Base-by-base conservation (phyloP, 1,140 invertebrate genomes). In the Metaphire vulgaris region DNA sequence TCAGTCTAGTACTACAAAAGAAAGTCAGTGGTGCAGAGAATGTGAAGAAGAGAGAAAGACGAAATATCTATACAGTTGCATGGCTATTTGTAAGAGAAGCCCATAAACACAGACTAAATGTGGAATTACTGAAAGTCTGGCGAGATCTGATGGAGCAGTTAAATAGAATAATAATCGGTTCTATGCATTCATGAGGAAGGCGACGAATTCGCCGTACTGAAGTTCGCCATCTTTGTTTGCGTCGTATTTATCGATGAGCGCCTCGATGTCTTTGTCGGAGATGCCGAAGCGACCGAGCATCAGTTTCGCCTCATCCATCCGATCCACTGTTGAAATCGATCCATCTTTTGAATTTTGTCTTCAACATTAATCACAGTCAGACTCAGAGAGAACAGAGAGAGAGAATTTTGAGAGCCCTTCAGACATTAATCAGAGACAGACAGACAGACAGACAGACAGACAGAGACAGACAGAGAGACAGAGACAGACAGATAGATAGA, bases 191-290 rank as follows among this genome's bases (percentile, higher is more conserved):
- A 74, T 31, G 21, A 74, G 26, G 56, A 74, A 74, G 2, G 72
- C 16, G 34, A 74, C 56, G 72, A 74, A 74, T 41, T 74, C 72
- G n/a, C 31, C 29, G 72, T 74, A 74, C 56, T 74, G 72, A 1
- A 74, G 72, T 28, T 74, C 72, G 32, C 72, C 72, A 31, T 74
- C 72, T 16, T 74, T 74, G 56, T 74, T 74, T 6, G 32, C 26
- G 56, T 74, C 72, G 72, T 74, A 31, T 16, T n/a, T n/a, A n/a
- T 21, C 34, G 28, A 74, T 34, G 21, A 74, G 56, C 1, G 33
- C 21, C 28, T 74, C 33, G 41, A 56, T 56, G 41, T 74, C 72
- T 6, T 14, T 1, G 41, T 56, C 72, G 15, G 72, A 26, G n/a
- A 74, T 68, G 33, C 41, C 41, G 16, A 74, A 26, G 33, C 41